Base-by-base conservation (phyloP, 2,888 invertebrate species). In the Catocala nupta region DNA sequence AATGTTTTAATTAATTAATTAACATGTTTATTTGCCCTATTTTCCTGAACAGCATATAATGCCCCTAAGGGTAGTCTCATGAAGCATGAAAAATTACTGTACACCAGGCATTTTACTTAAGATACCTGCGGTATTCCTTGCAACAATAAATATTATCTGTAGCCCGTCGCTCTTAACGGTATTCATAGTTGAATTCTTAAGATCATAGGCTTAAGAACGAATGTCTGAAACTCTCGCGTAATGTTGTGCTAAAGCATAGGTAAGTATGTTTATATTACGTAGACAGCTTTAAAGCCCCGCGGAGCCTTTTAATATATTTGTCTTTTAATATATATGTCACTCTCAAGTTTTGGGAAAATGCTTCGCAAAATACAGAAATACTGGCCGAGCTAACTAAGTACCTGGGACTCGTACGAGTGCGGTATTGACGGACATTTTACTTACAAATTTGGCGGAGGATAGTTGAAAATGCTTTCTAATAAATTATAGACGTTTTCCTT, bases 321-420 rank as follows among this genome's bases (percentile, higher is more conserved):
- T n/a, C 75, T 81, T 78, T 82, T 78, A 80, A 77, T 71, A 78
- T 79, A 81, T 83, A 79, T 76, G 74, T 74, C 78, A 77, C 65
- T 69, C 69, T 63, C 59, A 74, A 73, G 64, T 71, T 65, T 69
- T 54, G 50, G 59, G 49, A 56, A 71, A 73, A 70, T 60, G 55
- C 70, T 60, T 53, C 34, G 12, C 43, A 8, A 65, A 71, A 69
- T 59, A 63, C 59, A 60, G 49, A 60, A 56, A 16, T 63, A 53
- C 52, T 10, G 48, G 5, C 34, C 49, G 43, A 25, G 48, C 33
- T 12, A 33, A 11, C 25, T 43, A 16, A 68, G 52, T 74, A 58
- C 25, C 12, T 55, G 54, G 45, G 25, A 54, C 55, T 51, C 11
- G 50, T 34, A 16, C 7, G 33, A 60, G 44, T 63, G 11, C 43